phyloP scores from a whole-genome alignment of 2,888 invertebrate genomes.

The Ectobius pallidus region DNA sequence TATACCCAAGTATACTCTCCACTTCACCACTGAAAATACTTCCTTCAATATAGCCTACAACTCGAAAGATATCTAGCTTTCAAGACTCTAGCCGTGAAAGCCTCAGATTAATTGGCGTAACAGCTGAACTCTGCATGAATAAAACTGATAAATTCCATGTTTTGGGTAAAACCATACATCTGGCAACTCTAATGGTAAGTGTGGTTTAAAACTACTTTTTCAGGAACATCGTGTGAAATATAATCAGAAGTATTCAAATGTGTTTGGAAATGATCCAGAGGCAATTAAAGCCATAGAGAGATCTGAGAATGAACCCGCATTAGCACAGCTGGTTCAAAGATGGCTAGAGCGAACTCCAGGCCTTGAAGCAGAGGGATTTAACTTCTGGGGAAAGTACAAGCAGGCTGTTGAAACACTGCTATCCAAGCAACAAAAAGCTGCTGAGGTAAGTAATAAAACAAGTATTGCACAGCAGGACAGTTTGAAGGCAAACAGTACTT shows the following conservation, averaged over 20 bases:
- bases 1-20: too few relatives aligned
- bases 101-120: too few relatives aligned
- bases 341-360: slow-evolving; percentile 97
- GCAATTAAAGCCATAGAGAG: slow-evolving; percentile 63
- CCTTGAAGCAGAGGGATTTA: slow-evolving; percentile 79
- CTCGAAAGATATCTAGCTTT: too few relatives aligned
- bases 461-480: too few relatives aligned
- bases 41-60: too few relatives aligned
- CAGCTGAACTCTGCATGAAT: too few relatives aligned
- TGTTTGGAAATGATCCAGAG: slow-evolving; percentile 77
- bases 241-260: slow-evolving; percentile 88
- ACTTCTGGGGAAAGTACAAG: slow-evolving; percentile 94
- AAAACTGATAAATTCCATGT: too few relatives aligned
- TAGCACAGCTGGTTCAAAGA: slow-evolving; percentile 83
- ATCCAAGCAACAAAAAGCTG: slow-evolving; percentile 67
- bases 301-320: slow-evolving; percentile 84
- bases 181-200: too few relatives aligned
- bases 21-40: too few relatives aligned
- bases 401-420: slow-evolving; percentile 74
- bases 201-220: neutral
- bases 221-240: slow-evolving; percentile 90
- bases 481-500: too few relatives aligned
- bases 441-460: slow-evolving; percentile 59
- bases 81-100: too few relatives aligned
- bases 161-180: too few relatives aligned